A percentile compares a stretch with the other conserved stretches of the same genome.
phyloP scores from a whole-genome alignment of 2,113 vertebrate species.

The Rhea americana region DNA sequence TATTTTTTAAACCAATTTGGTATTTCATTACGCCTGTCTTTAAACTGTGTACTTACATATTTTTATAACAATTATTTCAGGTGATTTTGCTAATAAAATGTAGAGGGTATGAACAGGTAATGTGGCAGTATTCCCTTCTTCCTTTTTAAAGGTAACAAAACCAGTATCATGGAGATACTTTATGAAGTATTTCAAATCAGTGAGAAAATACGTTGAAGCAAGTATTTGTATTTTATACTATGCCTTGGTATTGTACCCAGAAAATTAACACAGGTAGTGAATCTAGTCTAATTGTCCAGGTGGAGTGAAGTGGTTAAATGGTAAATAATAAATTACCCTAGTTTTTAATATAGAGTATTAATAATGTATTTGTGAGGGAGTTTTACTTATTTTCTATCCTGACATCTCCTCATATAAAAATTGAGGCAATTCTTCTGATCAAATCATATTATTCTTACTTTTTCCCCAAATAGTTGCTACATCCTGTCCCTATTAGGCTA shows the following conservation, averaged over 20 bases:
- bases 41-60: neutral
- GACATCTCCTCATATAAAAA: neutral
- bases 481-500: neutral
- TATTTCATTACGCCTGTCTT: neutral
- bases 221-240: neutral
- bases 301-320: neutral
- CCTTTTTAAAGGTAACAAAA: neutral
- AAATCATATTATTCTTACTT: neutral
- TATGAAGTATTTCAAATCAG: neutral
- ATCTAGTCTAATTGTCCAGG: neutral
- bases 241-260: neutral
- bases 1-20: neutral
- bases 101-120: neutral
- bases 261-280: neutral
- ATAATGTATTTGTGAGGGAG: neutral
- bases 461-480: neutral
- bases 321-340: neutral
- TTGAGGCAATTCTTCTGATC: neutral
- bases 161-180: neutral
- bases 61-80: neutral
- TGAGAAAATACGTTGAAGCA: neutral
- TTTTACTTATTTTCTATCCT: neutral
- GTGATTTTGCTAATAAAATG: neutral
- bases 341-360: neutral
- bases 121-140: neutral